Evolutionary conservation across 92 coral and sea anemone species (phyloP), one percentile per base, ranked within the genome.

Genomic region (Virgularia gustaviana): DNA sequence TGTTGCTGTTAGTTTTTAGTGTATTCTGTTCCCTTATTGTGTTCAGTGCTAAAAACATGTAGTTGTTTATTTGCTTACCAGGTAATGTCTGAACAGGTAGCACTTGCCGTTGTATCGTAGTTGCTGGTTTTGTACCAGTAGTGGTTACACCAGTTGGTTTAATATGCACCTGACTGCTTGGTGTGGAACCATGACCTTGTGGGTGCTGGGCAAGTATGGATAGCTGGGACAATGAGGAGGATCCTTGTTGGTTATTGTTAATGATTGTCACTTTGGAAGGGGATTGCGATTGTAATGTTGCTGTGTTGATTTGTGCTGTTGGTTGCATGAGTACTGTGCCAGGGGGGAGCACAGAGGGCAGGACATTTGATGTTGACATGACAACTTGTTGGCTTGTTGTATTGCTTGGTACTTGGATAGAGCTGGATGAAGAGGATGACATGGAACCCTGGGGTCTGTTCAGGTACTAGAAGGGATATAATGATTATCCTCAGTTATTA

Each of bases 201-300:
- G 75, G 75, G 33, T 68, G 75, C 18, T 68, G 75, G 34, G 75
- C 75, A 45, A 68, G 55, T 12, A 68, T 27, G 9, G 75, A 68
- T 10, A 68, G 16, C 60, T 49, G 75, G 0, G 75, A 68, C 47
- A 68, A 68, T 1, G 75, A 49, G 0, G 75, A 49, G 2, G 75
- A 68, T 25, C 75, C 75, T 27, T 49, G 22, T 33, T 52, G 58
- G 58, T 52, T 68, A 33, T 68, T 68, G 36, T 61, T 55, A 27
- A 68, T 49, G 23, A 68, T 68, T 6, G 75, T 68, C 0, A 68
- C 61, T n/a, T 68, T 68, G 8, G 75, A 68, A 9, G 60, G 44
- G 9, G 75, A 32, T 27, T 68, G 75, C 33, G 75, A 49, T 49
- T 28, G 27, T 36, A 47, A n/a, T 18, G 33, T 68, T 31, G 47